A percentile compares a stretch with the other conserved stretches of the same genome.
phyloP scores from a whole-genome alignment of 2,113 vertebrate species.

The Mormyrus lacerda region DNA sequence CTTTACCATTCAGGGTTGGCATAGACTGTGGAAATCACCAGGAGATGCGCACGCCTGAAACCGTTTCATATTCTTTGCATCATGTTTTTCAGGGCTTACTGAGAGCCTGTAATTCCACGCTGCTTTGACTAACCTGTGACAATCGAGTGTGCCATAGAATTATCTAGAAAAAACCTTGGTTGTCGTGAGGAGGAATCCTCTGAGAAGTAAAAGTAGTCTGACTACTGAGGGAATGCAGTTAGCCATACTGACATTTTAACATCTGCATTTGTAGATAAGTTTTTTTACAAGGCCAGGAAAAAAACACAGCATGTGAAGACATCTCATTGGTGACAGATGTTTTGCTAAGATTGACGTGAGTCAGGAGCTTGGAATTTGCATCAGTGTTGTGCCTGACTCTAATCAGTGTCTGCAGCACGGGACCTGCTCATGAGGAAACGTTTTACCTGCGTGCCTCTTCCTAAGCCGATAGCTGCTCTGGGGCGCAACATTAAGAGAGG shows the following conservation, averaged over 20 bases:
- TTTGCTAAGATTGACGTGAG: background rate
- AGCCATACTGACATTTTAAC: background rate
- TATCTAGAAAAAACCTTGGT: background rate
- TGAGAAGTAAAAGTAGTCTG: background rate
- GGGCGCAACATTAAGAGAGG: background rate
- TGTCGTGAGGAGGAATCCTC: background rate
- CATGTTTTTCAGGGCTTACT: background rate
- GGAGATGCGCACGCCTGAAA: background rate
- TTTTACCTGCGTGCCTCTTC: background rate
- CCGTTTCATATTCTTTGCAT: background rate
- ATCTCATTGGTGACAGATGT: constrained; percentile 5
- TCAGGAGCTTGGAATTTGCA: constrained; percentile 9
- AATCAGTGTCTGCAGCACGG: background rate
- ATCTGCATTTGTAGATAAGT: background rate
- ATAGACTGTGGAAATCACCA: background rate
- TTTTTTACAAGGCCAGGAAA: background rate
- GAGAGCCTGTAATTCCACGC: background rate
- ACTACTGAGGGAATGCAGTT: background rate
- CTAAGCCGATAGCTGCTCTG: background rate
- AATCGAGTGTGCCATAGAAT: background rate
- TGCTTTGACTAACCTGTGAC: constrained; percentile 9
- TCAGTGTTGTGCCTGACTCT: background rate
- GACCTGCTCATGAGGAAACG: background rate
- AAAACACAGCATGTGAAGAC: background rate
- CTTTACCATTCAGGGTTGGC: background rate